phyloP scores from a whole-genome alignment of 1,140 invertebrate genomes.

The Bombus ignitus region DNA sequence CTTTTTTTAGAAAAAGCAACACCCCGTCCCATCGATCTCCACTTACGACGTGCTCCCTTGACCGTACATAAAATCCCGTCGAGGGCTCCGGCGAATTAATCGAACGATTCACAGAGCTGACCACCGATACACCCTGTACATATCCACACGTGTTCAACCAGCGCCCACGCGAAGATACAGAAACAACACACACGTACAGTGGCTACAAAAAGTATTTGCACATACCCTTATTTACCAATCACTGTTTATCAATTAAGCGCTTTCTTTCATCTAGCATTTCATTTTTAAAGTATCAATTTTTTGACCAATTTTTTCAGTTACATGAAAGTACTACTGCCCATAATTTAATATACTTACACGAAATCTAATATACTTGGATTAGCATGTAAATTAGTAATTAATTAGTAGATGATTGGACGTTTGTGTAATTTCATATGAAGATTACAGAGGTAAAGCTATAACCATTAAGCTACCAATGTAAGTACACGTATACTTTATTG shows the following conservation, averaged over 20 bases:
- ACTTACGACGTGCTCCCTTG: not conserved
- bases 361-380: too few species aligned
- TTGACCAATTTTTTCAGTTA: not conserved
- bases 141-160: not conserved
- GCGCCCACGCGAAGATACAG: constrained; percentile 15
- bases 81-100: constrained; percentile 1
- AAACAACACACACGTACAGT: not conserved
- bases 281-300: not conserved
- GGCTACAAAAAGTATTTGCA: not conserved
- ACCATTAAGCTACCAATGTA: too few species aligned
- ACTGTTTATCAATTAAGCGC: not conserved
- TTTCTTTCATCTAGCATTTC: not conserved
- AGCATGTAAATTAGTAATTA: too few species aligned
- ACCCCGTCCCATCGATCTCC: not conserved
- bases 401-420: too few species aligned
- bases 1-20: not conserved
- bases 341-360: not conserved
- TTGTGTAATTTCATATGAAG: too few species aligned
- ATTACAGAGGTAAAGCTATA: too few species aligned
- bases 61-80: not conserved
- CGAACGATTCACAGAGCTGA: constrained; percentile 21
- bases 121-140: constrained; percentile 15
- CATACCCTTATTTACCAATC: not conserved
- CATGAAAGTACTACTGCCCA: not conserved
- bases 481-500: not conserved